A percentile compares a stretch with the other conserved stretches of the same genome.
These are phyloP conservation scores for Rhadinocentrus ornatus DNA, from an alignment of 2,797 vertebrate genomes.

Conservation along the genomic window DNA sequence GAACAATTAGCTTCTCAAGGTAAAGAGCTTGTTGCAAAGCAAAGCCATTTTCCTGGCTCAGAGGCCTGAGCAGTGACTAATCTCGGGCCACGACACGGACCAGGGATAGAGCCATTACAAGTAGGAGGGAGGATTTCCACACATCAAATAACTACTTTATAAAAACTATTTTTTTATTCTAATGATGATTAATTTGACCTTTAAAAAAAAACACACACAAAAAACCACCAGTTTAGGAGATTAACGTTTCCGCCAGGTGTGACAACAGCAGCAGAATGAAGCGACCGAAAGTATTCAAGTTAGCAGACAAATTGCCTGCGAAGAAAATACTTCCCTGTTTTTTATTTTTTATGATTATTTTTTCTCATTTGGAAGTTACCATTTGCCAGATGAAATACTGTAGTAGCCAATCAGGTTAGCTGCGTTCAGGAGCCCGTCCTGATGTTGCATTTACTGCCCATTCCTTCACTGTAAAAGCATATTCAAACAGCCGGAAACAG, in stretches of 20 bases:
- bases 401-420: neutral
- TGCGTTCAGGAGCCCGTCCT: conserved; percentile 44
- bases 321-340: accelerated
- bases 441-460: conserved; percentile 47
- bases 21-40: conserved; percentile 27
- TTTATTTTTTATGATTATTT: neutral
- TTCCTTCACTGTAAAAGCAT: neutral
- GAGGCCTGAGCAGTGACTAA: conserved; percentile 70
- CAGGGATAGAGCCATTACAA: conserved; percentile 35
- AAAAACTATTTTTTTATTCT: neutral
- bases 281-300: neutral
- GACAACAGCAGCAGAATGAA: neutral
- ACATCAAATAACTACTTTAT: neutral
- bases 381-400: neutral
- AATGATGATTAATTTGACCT: neutral
- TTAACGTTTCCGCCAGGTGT: conserved; percentile 1
- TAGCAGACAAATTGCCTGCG: accelerated
- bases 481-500: neutral
- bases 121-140: conserved; percentile 1
- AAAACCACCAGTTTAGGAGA: neutral
- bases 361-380: neutral
- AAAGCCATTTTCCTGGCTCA: conserved; percentile 59
- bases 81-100: conserved; percentile 61
- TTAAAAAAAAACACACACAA: neutral
- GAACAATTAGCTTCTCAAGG: conserved; percentile 13